Evolutionary conservation across 2,113 vertebrate genomes (phyloP), one percentile per base, ranked within the genome.

Genomic region (Synodontis membranacea): DNA sequence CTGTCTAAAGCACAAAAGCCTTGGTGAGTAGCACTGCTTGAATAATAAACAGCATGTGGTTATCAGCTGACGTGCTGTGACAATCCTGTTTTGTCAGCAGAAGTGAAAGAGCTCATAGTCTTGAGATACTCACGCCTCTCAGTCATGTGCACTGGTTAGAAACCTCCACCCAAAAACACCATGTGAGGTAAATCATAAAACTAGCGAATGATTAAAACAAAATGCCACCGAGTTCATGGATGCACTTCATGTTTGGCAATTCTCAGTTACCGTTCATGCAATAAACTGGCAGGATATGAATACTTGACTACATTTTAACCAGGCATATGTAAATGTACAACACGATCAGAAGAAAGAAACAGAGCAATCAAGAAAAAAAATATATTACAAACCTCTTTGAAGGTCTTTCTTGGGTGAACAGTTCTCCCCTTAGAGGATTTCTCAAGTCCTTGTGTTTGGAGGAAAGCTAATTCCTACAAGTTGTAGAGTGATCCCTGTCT

Each of bases 381-480:
- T 62, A 8, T 0, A n/a, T 37, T 31, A 84, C 86, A 46, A 70
- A 87, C 86, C 86, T 84, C 42, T 9, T 34, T 3, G 34, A 56
- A 83, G 17, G n/a, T n/a, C 15, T 68, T 46, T 62, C 31, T 48
- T 11, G 10, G 19, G 70, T 37, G 7, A 79, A 2, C 5, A 14
- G 12, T 72, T 84, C 12, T n/a, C 12, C 12, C 1, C 34, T 12
- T 64, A 34, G 23, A 75, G 5, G 56, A 62, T 34, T 76, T 0
- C n/a, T 62, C 8, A 78, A 34, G 14, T 62, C 19, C 56, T 58
- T 25, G 52, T 62, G 11, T 64, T 50, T 39, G 9, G 44, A 68
- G 80, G 72, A 86, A 64, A 86, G 44, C 78, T 37, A 88, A 89
- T 89, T 75, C 87, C 88, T 25, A 84, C 25, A 68, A 6, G 28